These are phyloP conservation scores for Phoenicopterus ruber DNA, from an alignment of 2,113 vertebrate genomes.

Conservation along the genomic window DNA sequence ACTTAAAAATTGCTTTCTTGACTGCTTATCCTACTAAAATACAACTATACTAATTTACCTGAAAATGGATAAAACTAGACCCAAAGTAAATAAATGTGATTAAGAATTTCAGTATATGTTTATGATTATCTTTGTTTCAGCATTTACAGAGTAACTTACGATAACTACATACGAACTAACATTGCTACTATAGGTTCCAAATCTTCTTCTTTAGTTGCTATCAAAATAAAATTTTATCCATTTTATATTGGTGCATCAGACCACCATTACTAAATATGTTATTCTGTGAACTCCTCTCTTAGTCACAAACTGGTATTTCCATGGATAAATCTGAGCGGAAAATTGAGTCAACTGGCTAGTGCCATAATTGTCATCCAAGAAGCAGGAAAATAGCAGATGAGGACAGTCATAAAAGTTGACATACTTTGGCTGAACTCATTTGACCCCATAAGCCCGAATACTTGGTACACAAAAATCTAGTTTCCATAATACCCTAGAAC, in stretches of 20 bases:
- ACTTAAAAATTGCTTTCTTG: neutral
- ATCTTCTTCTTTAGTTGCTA: neutral
- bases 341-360: neutral
- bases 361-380: neutral
- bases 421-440: neutral
- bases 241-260: neutral
- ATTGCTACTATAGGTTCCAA: neutral
- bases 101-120: neutral
- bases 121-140: neutral
- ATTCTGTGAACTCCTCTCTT: neutral
- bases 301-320: neutral
- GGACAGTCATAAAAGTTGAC: neutral
- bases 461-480: neutral
- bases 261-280: neutral
- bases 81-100: neutral
- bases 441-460: neutral
- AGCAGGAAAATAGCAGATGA: neutral
- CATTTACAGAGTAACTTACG: neutral
- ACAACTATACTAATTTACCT: neutral
- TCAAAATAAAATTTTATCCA: neutral
- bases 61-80: neutral
- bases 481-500: neutral
- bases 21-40: neutral
- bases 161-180: neutral
- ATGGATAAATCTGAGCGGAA: neutral